Evolutionary conservation across 2,888 invertebrate genomes (phyloP).

Genomic region (Rugalucina vietnamica): DNA sequence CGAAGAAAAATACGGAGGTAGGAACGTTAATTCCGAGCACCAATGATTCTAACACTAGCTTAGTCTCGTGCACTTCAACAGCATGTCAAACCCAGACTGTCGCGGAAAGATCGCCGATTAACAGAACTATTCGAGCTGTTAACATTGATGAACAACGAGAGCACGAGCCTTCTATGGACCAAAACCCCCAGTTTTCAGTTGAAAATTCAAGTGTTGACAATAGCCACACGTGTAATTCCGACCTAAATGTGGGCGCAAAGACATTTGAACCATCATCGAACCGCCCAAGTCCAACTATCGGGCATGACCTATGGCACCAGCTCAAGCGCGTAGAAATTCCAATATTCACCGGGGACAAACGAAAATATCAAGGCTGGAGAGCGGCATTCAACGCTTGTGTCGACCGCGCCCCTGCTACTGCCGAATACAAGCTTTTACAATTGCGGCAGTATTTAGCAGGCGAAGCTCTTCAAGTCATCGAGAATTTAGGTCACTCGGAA

Average conservation of each 20-base stretch:
- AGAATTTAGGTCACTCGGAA: slow-evolving; percentile 23
- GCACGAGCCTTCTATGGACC: no score
- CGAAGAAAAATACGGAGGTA: background rate
- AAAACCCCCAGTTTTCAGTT: background rate
- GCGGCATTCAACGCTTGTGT: slow-evolving; percentile 30
- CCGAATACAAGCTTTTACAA: slow-evolving; percentile 31
- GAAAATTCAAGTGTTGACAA: background rate
- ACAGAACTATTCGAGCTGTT: background rate
- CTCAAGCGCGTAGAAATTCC: slow-evolving; percentile 48
- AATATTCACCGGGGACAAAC: slow-evolving; percentile 49
- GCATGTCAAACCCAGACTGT: background rate
- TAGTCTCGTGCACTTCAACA: background rate
- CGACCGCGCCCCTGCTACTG: no score
- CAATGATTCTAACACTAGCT: background rate
- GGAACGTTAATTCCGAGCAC: background rate
- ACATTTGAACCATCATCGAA: background rate
- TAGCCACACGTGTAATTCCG: background rate
- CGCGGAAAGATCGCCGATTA: background rate
- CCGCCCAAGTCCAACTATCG: background rate
- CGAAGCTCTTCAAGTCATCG: slow-evolving; percentile 17
- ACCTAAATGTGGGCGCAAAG: background rate
- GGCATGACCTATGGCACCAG: slow-evolving; percentile 47
- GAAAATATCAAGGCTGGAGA: no score
- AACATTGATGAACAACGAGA: background rate
- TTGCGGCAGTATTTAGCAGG: slow-evolving; percentile 34